A percentile compares a stretch with the other conserved stretches of the same genome.
Evolutionary conservation across 1,140 invertebrate species (phyloP).

Genomic region (Lepidurus couesii): DNA sequence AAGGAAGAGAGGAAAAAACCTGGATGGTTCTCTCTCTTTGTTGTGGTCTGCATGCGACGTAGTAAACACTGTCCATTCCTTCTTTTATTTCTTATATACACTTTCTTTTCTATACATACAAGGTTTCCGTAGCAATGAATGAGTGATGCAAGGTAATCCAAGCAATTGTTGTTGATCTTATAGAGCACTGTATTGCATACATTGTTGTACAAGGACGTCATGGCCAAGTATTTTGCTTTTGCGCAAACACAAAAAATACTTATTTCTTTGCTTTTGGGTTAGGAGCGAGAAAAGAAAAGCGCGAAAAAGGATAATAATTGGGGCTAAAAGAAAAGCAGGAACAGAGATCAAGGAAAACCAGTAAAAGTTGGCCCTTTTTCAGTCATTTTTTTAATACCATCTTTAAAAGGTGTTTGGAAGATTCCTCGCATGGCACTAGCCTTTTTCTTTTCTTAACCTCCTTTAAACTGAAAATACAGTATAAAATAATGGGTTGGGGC

Average conservation of each 20-base stretch:
- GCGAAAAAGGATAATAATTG: neutral
- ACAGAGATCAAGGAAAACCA: constrained; percentile 3
- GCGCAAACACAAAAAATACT: neutral
- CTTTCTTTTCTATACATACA: neutral
- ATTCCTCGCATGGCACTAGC: neutral
- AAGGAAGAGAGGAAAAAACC: neutral
- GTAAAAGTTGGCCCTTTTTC: neutral
- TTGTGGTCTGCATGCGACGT: neutral
- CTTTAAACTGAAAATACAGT: neutral
- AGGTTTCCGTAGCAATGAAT: neutral
- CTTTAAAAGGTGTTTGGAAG: neutral
- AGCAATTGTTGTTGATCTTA: neutral
- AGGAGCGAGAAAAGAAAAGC: neutral
- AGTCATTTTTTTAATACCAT: neutral
- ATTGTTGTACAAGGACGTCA: constrained; percentile 13
- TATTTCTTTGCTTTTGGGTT: neutral
- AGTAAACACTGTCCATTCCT: neutral
- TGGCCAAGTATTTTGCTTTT: neutral
- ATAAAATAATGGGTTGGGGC: too few species aligned
- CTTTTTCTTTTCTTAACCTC: neutral
- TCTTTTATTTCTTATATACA: neutral
- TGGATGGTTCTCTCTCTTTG: neutral
- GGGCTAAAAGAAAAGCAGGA: constrained; percentile 5
- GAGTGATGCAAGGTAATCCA: neutral
- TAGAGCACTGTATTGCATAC: constrained; percentile 19